Conservation (phyloP, 2,888 invertebrate genomes). For the Tachina fera region DNA sequence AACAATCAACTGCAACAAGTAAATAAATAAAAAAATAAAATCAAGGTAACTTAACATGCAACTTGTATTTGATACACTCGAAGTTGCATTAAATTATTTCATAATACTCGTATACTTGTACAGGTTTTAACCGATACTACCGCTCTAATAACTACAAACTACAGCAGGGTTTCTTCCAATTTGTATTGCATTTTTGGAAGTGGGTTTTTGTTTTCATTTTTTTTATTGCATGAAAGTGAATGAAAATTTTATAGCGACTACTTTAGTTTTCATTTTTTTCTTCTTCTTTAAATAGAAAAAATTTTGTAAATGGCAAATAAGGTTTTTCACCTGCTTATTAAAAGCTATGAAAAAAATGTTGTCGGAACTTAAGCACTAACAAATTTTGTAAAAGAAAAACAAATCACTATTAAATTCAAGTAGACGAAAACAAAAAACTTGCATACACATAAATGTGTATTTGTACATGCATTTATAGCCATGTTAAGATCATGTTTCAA, state of each 20-base stretch:
- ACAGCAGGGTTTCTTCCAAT: neutral
- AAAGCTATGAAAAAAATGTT: slow-evolving; percentile 1
- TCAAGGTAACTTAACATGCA: slow-evolving; percentile 63
- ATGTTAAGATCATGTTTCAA: neutral
- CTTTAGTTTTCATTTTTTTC: neutral
- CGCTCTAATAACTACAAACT: neutral
- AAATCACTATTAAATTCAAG: slow-evolving; percentile 19
- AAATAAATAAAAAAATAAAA: slow-evolving; percentile 15
- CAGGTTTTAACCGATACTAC: slow-evolving; percentile 31
- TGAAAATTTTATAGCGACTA: slow-evolving; percentile 4
- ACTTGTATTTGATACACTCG: slow-evolving; percentile 23
- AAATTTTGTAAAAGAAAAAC: slow-evolving; percentile 41
- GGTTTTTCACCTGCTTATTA: slow-evolving; percentile 6
- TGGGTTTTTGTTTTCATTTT: slow-evolving; percentile 1
- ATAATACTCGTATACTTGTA: slow-evolving; percentile 24
- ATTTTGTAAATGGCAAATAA: slow-evolving; percentile 23
- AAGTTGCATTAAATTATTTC: slow-evolving; percentile 49
- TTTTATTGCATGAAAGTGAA: slow-evolving; percentile 35
- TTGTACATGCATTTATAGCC: neutral
- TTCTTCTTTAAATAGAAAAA: neutral
- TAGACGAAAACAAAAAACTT: neutral
- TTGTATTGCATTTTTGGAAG: neutral
- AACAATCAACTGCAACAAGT: slow-evolving; percentile 22
- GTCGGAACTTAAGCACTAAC: slow-evolving; percentile 55
- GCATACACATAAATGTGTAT: neutral